These are phyloP conservation scores for Pyrgilauda ruficollis DNA, from an alignment of 2,113 vertebrate species.

Conservation along the genomic window DNA sequence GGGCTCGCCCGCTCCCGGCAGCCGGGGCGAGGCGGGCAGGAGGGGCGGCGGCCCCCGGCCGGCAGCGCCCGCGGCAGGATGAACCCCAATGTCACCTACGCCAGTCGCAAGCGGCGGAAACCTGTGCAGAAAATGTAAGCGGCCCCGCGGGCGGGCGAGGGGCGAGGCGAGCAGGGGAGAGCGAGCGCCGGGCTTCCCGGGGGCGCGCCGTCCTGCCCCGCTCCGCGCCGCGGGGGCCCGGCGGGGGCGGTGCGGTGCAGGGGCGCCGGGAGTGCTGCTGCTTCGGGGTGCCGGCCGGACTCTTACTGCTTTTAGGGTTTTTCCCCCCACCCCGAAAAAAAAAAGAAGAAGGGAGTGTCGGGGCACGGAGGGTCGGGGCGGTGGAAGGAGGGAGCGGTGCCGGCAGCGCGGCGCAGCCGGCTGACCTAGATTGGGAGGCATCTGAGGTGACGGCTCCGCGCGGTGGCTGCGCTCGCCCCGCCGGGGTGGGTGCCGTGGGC, in stretches of 20 bases:
- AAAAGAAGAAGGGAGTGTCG: neutral
- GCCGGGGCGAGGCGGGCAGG: no score
- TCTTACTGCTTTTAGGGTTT: neutral
- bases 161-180: no score
- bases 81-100: conserved; percentile 79
- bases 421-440: conserved; percentile 31
- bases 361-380: neutral
- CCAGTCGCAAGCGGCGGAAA: conserved; percentile 84
- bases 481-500: neutral
- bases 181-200: neutral
- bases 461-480: neutral
- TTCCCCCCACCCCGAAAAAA: no score
- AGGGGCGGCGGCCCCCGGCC: neutral
- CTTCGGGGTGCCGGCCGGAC: neutral
- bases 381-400: neutral
- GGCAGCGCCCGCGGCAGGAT: conserved; percentile 49
- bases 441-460: conserved; percentile 23
- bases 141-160: neutral
- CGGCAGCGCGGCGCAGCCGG: neutral
- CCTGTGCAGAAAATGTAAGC: conserved; percentile 83
- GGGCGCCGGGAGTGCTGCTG: neutral
- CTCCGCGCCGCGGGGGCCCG: neutral
- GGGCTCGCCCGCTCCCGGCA: no score
- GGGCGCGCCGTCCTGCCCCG: neutral
- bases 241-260: neutral